These are phyloP conservation scores for Coreius guichenoti DNA, from an alignment of 2,797 vertebrate genomes.

Conservation along the genomic window DNA sequence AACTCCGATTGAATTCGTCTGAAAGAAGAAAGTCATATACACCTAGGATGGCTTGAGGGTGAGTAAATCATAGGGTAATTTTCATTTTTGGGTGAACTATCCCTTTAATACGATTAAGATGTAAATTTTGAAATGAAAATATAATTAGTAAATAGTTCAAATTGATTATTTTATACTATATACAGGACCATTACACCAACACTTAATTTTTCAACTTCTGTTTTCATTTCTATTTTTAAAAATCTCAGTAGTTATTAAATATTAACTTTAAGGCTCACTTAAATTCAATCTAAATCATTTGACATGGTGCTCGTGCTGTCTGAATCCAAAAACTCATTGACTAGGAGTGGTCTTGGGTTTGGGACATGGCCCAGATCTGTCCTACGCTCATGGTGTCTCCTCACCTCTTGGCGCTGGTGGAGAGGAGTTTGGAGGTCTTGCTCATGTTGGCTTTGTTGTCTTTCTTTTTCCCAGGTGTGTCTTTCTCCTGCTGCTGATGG, in stretches of 20 bases:
- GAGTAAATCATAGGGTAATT: no score
- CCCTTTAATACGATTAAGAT: not conserved
- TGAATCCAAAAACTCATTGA: not conserved
- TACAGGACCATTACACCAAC: not conserved
- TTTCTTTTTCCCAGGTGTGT: slow-evolving; percentile 83
- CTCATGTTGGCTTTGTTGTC: slow-evolving; percentile 96
- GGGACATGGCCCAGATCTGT: not conserved
- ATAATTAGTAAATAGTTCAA: not conserved
- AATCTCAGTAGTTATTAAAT: not conserved
- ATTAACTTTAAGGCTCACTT: not conserved
- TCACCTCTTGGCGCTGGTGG: slow-evolving; percentile 96
- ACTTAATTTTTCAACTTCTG: not conserved
- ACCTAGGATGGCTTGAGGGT: no score
- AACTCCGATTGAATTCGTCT: no score
- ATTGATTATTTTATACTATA: not conserved
- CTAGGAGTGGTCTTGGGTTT: no score
- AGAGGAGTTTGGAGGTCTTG: slow-evolving; percentile 97
- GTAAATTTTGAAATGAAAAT: not conserved
- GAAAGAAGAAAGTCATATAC: no score
- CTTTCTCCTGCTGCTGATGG: slow-evolving; percentile 86
- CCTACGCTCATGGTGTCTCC: not conserved
- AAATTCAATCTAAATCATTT: not conserved
- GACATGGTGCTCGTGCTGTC: not conserved
- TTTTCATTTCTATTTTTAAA: not conserved
- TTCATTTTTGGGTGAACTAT: no score